phyloP scores from a whole-genome alignment of 2,888 invertebrate species.

The Nemoura dubitans region DNA sequence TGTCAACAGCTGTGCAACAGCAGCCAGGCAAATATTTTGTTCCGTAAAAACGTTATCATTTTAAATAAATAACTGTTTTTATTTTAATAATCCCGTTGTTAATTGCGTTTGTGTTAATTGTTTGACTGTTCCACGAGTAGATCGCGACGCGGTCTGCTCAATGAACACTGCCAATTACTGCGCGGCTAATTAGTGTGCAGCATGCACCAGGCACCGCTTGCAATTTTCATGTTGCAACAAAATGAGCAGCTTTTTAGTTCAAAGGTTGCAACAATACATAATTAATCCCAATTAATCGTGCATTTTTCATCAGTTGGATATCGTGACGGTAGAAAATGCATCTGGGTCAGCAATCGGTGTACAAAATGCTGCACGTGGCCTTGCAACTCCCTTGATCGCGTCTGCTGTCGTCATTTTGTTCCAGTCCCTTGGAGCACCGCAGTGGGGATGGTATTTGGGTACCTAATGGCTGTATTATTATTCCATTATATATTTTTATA shows the following conservation, averaged over 20 bases:
- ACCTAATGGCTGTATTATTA: conserved; percentile 3
- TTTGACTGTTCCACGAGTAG: too few relatives aligned
- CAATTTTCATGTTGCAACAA: neutral
- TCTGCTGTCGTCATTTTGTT: neutral
- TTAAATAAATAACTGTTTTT: too few relatives aligned
- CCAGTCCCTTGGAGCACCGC: neutral
- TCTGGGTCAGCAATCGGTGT: neutral
- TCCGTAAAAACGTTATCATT: too few relatives aligned
- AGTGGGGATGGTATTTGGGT: neutral
- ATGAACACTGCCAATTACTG: too few relatives aligned
- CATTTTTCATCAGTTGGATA: neutral
- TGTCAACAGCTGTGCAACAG: too few relatives aligned
- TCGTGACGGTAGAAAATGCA: neutral
- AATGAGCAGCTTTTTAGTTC: neutral
- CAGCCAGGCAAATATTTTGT: too few relatives aligned
- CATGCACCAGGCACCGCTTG: neutral
- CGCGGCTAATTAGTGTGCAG: too few relatives aligned
- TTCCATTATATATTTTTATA: conserved; percentile 5
- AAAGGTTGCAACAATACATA: neutral
- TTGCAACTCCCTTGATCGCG: neutral
- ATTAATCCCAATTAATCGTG: neutral
- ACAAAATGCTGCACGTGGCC: neutral
- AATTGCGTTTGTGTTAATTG: too few relatives aligned
- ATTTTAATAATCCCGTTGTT: too few relatives aligned
- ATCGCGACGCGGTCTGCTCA: too few relatives aligned